These are phyloP conservation scores for Hymenopus coronatus DNA, from an alignment of 2,888 invertebrate species.

Conservation along the genomic window DNA sequence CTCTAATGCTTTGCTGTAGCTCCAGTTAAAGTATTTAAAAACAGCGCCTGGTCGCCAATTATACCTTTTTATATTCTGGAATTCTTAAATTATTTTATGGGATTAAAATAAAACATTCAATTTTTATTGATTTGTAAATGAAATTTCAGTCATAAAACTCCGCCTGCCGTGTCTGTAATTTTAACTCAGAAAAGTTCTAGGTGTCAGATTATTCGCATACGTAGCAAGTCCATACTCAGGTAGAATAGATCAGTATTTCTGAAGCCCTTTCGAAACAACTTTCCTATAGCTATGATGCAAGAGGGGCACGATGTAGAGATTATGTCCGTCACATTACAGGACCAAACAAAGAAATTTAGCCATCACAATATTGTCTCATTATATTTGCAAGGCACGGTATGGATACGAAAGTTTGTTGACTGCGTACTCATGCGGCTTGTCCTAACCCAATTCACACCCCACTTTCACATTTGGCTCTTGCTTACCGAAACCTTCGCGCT, in stretches of 20 bases:
- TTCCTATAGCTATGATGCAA: not conserved
- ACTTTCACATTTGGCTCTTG: not conserved
- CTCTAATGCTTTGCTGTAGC: too few relatives aligned
- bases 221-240: too few relatives aligned
- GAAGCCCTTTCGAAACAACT: not conserved
- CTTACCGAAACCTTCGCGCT: not conserved
- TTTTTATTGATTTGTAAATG: too few relatives aligned
- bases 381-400: not conserved
- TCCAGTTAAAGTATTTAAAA: too few relatives aligned
- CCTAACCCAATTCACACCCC: not conserved
- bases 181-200: too few relatives aligned
- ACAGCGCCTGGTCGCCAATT: too few relatives aligned
- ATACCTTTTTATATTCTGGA: too few relatives aligned
- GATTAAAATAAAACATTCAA: too few relatives aligned
- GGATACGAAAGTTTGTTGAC: not conserved
- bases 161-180: too few relatives aligned
- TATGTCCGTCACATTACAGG: not conserved
- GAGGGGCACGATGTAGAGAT: not conserved
- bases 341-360: not conserved
- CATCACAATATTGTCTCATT: not conserved
- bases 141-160: too few relatives aligned
- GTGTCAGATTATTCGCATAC: too few relatives aligned
- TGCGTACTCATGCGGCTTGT: not conserved
- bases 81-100: too few relatives aligned
- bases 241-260: not conserved